These are phyloP conservation scores for Oreochromis niloticus DNA, from an alignment of 2,113 vertebrate genomes.

Conservation along the genomic window DNA sequence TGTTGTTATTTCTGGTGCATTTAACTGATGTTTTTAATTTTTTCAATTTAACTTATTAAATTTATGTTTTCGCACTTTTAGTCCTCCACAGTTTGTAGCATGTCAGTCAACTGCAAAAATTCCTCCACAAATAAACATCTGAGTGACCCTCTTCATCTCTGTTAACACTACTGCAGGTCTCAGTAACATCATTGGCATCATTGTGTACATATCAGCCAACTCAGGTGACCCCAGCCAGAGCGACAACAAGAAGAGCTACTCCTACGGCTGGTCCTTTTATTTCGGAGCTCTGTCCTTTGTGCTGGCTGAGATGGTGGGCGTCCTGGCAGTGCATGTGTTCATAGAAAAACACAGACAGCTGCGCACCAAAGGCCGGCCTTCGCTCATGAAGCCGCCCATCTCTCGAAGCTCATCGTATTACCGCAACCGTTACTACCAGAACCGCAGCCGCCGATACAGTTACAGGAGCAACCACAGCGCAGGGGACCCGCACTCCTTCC, in stretches of 20 bases:
- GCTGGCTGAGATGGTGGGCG: slow-evolving; percentile 94
- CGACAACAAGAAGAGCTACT: slow-evolving; percentile 97
- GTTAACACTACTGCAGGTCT: slow-evolving; percentile 75
- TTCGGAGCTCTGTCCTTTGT: slow-evolving; percentile 97
- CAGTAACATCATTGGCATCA: slow-evolving; percentile 98
- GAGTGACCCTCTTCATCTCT: neutral
- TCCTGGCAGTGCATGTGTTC: slow-evolving; percentile 94
- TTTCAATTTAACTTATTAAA: neutral
- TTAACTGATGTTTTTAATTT: neutral
- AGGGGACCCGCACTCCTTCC: slow-evolving; percentile 33
- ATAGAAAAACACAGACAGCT: slow-evolving; percentile 92
- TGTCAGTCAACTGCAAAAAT: neutral
- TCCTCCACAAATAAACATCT: neutral
- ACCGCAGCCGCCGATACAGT: slow-evolving; percentile 50
- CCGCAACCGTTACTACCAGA: slow-evolving; percentile 57
- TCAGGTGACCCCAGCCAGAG: slow-evolving; percentile 92
- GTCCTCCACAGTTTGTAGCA: rapidly evolving
- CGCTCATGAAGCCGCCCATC: slow-evolving; percentile 40
- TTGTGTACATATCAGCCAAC: slow-evolving; percentile 97
- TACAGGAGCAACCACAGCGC: slow-evolving; percentile 55
- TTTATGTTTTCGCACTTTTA: neutral
- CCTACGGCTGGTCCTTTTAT: slow-evolving; percentile 98
- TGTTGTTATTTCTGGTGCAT: neutral
- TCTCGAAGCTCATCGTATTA: slow-evolving; percentile 53
- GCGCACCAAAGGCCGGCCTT: slow-evolving; percentile 69